Evolutionary conservation across 2,888 invertebrate species (phyloP), one percentile per base, ranked within the genome.

Genomic region (Orchestes rusci): DNA sequence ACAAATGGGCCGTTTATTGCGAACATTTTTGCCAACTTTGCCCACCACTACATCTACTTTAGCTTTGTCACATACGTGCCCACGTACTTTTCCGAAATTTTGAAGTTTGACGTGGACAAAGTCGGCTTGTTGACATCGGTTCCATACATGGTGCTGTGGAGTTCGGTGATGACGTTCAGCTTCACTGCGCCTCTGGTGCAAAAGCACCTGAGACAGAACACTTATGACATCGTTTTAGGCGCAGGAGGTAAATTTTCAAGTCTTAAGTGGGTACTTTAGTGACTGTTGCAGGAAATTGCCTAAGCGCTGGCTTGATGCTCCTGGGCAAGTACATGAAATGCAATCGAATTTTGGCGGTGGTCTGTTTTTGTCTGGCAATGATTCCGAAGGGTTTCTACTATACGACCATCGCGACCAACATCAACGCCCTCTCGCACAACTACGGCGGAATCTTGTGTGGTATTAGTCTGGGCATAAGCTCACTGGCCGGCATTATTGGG

Each of bases 321-420:
- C n/a, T n/a, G n/a, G n/a, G n/a, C n/a, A n/a, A n/a, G n/a, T 79
- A 80, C 58, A 74, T 75, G 2, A 78, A 77, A 29, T 80, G 79
- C 59, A 67, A 78, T 56, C 31, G 64, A 17, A 53, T 64, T 46
- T 59, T 72, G 34, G 72, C 78, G n/a, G 69, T 73, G 31, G 50
- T 56, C 1, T 63, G 77, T 33, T 77, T 79, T 60, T 74, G 78
- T 36, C 61, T 75, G 20, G 74, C 71, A 16, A 75, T 80, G 77
- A 74, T 74, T 30, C 73, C 77, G 46, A 79, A 80, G 77, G 80
- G 78, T 1, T 75, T 77, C 1, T 80, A 76, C 61, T 81, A 80
- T 57, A 75, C 77, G 53, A 76, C 76, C 48, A 72, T 78, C 50
- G 75, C 78, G 57, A 75, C 77, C 43, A 79, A 79, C 60, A 73